Evolutionary conservation across 92 coral and sea anemone genomes (phyloP), one percentile per base, ranked within the genome.

Genomic region (Montipora capitata): DNA sequence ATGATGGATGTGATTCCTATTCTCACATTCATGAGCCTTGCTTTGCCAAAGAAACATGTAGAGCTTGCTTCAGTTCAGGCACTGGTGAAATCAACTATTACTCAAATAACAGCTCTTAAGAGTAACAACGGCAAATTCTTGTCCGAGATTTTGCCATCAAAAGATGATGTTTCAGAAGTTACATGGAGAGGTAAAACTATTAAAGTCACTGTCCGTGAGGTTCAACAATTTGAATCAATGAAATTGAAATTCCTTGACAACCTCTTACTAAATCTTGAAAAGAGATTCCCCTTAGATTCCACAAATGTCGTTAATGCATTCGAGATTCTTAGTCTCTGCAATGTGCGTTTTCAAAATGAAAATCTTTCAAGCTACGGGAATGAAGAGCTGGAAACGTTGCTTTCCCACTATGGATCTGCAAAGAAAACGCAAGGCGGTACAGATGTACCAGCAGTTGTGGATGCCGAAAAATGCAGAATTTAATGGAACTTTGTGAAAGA

Each of bases 1-100:
- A 51, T 77, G 89, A 76, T 65, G 83, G 83, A 85, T 85, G 81
- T 85, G n/a, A 85, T 85, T 15, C 84, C 84, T 5, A 44, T 85
- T 41, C 84, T 85, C 14, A 76, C 84, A 64, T 77, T 63, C 52
- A 67, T 85, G 76, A 85, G 89, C 43, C 84, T 77, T 85, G 84
- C 69, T 42, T 77, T 85, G 18, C 89, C 77, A 68, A 85, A 77
- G 41, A 76, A 85, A 63, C 89, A 68, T 78, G 84, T 79, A 17
- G 90, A 86, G 41, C 79, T 65, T n/a, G 70, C 90, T 45, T 78
- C 77, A 77, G 57, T 68, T 65, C 70, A 85, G 18, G 56, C 89
- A 61, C 75, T 74, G 57, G 83, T 20, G 61, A 40, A 41, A 72
- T 75, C 83, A 57, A 76, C 86, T 40, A 40, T 27, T 27, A 27